Evolutionary conservation across 2,113 vertebrate genomes (phyloP), one percentile per base, ranked within the genome.

Genomic region (Nestor notabilis): DNA sequence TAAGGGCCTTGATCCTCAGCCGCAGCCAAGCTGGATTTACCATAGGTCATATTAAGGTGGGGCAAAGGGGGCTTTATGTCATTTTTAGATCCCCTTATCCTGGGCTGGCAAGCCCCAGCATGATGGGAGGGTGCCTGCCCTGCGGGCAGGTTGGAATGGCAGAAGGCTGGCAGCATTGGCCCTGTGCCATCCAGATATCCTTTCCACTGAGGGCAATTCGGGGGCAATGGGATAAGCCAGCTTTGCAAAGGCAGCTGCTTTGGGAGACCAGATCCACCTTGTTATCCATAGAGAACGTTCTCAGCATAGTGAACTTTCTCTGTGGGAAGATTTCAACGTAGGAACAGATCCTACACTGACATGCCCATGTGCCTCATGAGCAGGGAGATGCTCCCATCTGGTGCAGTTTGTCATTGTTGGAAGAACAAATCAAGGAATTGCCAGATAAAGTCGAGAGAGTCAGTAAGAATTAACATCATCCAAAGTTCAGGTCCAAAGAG

Each of bases 71-170:
- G 74, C 91, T 96, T 96, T 96, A 81, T 97, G 96, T 91, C 89
- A 87, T 96, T 96, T 97, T 97, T 97, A 96, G 95, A 81, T 93
- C 80, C 94, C 90, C 80, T 96, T 96, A 97, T 97, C 95, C 90
- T 20, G 0, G 76, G 83, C 87, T 85, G 78, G 65, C 2, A 23
- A 84, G 78, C 81, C 78, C 70, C 19, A 16, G 84, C 8, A 9
- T 7, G 79, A 27, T 74, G 87, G 86, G 66, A 66, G 46, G 63
- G 44, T 8, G 15, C 52, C 85, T 4, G 9, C 47, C 75, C 85
- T 11, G 23, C 5, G 23, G 69, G 55, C 53, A 69, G 70, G 84
- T 9, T 95, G 94, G 92, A 91, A 39, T 80, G 95, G 93, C 95
- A 94, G 95, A 94, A 96, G 87, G 95, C 63, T 46, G 82, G 69